phyloP scores from a whole-genome alignment of 2,113 vertebrate species.

The Ascaphus truei region DNA sequence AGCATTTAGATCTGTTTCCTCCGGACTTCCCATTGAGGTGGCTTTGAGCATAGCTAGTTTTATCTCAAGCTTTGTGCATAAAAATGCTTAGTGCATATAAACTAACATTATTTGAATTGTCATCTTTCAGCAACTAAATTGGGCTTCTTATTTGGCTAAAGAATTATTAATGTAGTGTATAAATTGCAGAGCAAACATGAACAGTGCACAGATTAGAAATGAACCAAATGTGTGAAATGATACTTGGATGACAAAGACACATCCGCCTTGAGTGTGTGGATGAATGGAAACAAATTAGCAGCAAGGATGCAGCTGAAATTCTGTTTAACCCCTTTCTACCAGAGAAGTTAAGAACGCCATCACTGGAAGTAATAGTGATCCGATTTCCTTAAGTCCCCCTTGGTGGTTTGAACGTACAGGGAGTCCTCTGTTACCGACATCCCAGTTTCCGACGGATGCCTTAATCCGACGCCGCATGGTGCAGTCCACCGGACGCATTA shows the following conservation, averaged over 20 bases:
- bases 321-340: neutral
- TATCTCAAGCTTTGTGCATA: neutral
- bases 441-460: too few relatives aligned
- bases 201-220: too few relatives aligned
- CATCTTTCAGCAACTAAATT: neutral
- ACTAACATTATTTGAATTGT: neutral
- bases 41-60: neutral
- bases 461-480: too few relatives aligned
- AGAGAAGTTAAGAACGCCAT: neutral
- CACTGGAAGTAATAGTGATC: neutral
- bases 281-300: neutral
- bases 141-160: neutral
- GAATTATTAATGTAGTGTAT: neutral
- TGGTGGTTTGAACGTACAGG: too few relatives aligned
- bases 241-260: neutral
- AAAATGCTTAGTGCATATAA: neutral
- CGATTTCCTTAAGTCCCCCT: too few relatives aligned
- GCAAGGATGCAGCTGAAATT: neutral
- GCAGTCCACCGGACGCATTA: too few relatives aligned
- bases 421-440: too few relatives aligned
- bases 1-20: neutral
- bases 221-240: neutral
- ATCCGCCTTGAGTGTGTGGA: neutral
- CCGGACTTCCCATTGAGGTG: neutral
- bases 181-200: slow-evolving; percentile 2